Base-by-base conservation (phyloP, 2,797 vertebrate species). In the Sebastes goodei region DNA sequence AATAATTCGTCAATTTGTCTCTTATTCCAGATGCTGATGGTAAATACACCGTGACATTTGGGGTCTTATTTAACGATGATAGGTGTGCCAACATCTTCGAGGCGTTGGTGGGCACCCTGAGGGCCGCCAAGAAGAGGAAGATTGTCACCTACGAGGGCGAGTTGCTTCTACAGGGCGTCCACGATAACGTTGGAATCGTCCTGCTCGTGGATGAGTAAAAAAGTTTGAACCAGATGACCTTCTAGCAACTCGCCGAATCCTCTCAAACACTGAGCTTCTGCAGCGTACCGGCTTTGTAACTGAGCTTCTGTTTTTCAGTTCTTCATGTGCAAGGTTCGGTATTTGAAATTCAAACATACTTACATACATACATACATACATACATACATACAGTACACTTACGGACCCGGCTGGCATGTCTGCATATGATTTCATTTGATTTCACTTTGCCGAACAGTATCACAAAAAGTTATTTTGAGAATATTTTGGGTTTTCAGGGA, bases 11-110 rank as follows among this genome's bases (percentile, higher is more conserved):
- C 0, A 6, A 53, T 46, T 11, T 30, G 11, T 21, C 0, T 82
- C 10, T 68, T 25, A 3, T 88, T 80, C 78, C 94, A 99, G 98
- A 97, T 90, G 94, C 94, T 21, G 96, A 97, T 32, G 98, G 98
- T 71, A 95, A 96, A 89, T 91, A 93, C 60, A 95, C 90, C 0
- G 98, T 99, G 82, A 99, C 97, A 90, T 99, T 99, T 52, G 98
- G 98, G 20, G 96, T 98, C 62, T 94, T 99, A 71, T 99, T 99
- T 81, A 95, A 80, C 9, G 98, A 99, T 42, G 98, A 99, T 59
- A 95, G 94, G 35, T 99, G 98, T 88, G 98, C 98, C 93, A 99
- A 99, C 85, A 97, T 99, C 91, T 99, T 99, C 59, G 98, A 99
- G 95, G 98, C 98, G 0, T 77, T 99, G 56, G 98, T 99, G 56